Evolutionary conservation across 2,113 vertebrate species (phyloP).

Genomic region (Cathartes aura): DNA sequence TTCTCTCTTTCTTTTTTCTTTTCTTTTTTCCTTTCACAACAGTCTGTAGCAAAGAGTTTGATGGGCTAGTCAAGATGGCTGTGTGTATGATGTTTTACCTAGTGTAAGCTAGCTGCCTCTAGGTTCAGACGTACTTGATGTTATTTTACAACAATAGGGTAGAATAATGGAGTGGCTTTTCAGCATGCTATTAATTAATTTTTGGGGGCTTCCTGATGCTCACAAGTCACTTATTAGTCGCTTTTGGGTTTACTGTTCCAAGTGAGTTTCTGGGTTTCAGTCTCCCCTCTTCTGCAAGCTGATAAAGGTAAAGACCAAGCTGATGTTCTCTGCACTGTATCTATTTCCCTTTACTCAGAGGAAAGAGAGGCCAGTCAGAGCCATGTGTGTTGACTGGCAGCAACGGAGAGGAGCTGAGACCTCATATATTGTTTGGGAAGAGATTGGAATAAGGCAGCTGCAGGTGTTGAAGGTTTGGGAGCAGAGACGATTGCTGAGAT

Average conservation of each 20-base stretch:
- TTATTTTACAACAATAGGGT: background rate
- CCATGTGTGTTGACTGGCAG: accelerated
- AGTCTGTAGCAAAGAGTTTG: background rate
- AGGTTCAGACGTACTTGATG: background rate
- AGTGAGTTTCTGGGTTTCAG: background rate
- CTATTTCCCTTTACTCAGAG: background rate
- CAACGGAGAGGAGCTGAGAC: background rate
- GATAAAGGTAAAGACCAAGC: background rate
- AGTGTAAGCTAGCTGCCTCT: background rate
- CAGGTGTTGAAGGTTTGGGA: background rate
- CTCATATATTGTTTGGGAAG: background rate
- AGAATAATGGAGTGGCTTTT: background rate
- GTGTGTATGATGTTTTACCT: background rate
- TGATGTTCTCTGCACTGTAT: background rate
- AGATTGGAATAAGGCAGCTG: background rate
- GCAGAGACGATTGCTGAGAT: background rate
- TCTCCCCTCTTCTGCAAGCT: background rate
- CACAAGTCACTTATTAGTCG: background rate
- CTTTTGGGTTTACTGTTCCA: background rate
- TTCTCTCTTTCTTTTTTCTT: accelerated
- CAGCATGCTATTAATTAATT: background rate
- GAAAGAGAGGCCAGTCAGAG: background rate
- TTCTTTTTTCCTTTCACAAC: accelerated
- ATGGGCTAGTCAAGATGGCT: background rate
- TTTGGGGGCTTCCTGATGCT: background rate